phyloP scores from a whole-genome alignment of 2,888 invertebrate genomes.

The Limenitis camilla region DNA sequence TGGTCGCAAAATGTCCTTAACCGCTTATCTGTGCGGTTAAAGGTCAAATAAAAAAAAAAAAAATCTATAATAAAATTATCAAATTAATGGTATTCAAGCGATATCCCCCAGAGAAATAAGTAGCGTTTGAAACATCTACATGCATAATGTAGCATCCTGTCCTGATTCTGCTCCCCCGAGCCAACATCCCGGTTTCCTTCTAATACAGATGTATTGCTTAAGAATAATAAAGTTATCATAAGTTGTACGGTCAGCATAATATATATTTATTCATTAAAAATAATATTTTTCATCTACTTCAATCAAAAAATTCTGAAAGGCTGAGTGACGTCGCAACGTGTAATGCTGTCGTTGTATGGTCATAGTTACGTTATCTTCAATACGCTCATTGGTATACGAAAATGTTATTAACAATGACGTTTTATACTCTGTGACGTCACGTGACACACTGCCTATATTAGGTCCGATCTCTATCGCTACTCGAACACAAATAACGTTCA shows the following conservation, averaged over 20 bases:
- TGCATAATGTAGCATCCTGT: slow-evolving; percentile 24
- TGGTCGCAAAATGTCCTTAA: neutral
- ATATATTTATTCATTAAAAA: neutral
- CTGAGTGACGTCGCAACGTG: neutral
- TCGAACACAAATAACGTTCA: too few species aligned
- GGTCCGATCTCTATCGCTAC: too few species aligned
- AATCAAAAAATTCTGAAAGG: neutral
- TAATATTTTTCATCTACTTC: neutral
- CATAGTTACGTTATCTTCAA: too few species aligned
- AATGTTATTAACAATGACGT: too few species aligned
- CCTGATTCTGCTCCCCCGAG: slow-evolving; percentile 24
- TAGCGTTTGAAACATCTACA: slow-evolving; percentile 17
- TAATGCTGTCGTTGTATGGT: too few species aligned
- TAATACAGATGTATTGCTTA: slow-evolving; percentile 17
- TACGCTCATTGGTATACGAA: too few species aligned
- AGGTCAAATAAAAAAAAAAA: neutral
- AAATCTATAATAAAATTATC: neutral
- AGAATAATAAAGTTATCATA: slow-evolving; percentile 10
- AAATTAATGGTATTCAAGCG: slow-evolving; percentile 1
- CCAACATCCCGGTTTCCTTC: slow-evolving; percentile 9
- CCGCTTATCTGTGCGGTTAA: neutral
- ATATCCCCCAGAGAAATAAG: slow-evolving; percentile 9
- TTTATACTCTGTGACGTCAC: too few species aligned
- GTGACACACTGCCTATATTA: too few species aligned
- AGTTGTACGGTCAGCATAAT: neutral